Evolutionary conservation across 2,113 vertebrate genomes (phyloP).

Genomic region (Aythya baeri): DNA sequence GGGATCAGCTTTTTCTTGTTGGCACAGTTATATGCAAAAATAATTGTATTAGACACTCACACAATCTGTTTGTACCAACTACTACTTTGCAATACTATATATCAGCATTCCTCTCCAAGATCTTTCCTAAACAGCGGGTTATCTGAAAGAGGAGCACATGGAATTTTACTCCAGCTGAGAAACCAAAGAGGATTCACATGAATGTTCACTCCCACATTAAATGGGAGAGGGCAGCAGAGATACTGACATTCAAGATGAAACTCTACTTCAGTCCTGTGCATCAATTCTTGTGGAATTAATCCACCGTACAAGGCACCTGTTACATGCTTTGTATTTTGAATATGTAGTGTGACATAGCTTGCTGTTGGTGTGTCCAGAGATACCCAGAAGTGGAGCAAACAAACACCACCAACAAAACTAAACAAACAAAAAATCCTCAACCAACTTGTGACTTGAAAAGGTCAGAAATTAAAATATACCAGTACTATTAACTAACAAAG

Average conservation of each 20-base stretch:
- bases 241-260: background rate
- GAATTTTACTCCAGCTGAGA: background rate
- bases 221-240: background rate
- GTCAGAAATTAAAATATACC: background rate
- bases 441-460: background rate
- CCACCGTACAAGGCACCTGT: background rate
- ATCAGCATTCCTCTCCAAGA: background rate
- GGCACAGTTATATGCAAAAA: background rate
- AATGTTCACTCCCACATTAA: background rate
- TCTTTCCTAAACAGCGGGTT: background rate
- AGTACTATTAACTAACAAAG: background rate
- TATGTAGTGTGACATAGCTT: background rate
- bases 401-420: background rate
- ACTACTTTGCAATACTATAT: background rate
- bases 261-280: background rate
- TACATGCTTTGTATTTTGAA: background rate
- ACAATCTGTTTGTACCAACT: background rate
- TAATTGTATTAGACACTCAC: fast-evolving
- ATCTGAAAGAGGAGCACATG: background rate
- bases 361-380: background rate
- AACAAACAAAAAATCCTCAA: background rate
- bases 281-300: background rate
- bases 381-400: background rate
- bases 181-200: background rate
- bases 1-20: background rate